phyloP scores from a whole-genome alignment of 2,797 vertebrate genomes.

The Amazona finschi region DNA sequence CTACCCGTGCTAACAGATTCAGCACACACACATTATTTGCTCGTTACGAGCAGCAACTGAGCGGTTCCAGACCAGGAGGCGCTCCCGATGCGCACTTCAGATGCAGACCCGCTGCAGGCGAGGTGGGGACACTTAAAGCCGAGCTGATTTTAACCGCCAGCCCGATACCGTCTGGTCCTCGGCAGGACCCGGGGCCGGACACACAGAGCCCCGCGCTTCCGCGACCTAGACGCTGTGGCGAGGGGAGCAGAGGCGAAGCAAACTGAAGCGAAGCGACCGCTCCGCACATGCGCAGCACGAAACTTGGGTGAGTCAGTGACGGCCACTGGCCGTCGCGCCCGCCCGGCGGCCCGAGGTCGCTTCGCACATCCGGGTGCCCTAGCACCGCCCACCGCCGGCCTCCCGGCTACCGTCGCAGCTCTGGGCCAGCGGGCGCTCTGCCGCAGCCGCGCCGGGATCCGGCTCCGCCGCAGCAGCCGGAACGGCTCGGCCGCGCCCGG shows the following conservation, averaged over 20 bases:
- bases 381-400: neutral
- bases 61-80: neutral
- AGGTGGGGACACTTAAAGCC: too few relatives aligned
- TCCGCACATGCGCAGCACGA: neutral
- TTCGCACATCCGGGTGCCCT: neutral
- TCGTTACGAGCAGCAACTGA: neutral
- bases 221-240: accelerated
- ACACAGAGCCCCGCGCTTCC: too few relatives aligned
- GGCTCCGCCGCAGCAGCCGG: too few relatives aligned
- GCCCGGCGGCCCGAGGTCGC: too few relatives aligned
- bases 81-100: neutral
- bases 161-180: too few relatives aligned
- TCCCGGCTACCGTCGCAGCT: neutral
- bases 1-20: neutral
- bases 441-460: neutral
- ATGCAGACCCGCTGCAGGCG: neutral
- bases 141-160: accelerated
- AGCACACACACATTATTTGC: neutral
- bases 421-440: neutral
- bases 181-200: too few relatives aligned
- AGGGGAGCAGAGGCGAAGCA: accelerated
- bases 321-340: accelerated
- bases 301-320: neutral
- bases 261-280: accelerated
- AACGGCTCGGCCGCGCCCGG: too few relatives aligned